These are phyloP conservation scores for Spermophilus dauricus DNA, from an alignment of 2,113 vertebrate species.

Conservation along the genomic window DNA sequence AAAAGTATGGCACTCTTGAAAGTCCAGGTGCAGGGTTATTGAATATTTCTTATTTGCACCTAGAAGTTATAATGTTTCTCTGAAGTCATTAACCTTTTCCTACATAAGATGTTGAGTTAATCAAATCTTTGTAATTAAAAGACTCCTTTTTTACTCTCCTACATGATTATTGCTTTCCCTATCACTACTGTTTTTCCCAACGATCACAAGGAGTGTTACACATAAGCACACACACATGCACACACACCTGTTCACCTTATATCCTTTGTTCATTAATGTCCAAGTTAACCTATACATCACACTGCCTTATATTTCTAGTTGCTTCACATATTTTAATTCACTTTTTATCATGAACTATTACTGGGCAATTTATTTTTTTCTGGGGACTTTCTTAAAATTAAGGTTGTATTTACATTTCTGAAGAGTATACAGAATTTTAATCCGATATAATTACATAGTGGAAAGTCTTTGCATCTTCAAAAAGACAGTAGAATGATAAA, in stretches of 20 bases:
- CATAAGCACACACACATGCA: not conserved
- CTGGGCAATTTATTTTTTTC: not conserved
- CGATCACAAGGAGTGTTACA: not conserved
- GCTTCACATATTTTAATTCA: not conserved
- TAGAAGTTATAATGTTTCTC: not conserved
- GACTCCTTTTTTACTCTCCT: not conserved
- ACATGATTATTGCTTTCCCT: not conserved
- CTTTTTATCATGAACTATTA: not conserved
- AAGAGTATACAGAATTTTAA: not conserved
- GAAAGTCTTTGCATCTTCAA: not conserved
- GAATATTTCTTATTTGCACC: not conserved
- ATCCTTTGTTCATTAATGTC: not conserved
- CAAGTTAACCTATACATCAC: rapidly evolving
- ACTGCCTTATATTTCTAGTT: not conserved
- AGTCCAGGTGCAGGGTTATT: not conserved
- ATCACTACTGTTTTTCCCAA: not conserved
- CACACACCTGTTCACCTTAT: not conserved
- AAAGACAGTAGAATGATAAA: not conserved
- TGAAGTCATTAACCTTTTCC: conserved; percentile 8
- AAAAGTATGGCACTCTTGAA: not conserved
- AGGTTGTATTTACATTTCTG: not conserved
- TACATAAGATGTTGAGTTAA: not conserved
- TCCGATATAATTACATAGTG: not conserved
- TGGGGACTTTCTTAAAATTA: not conserved
- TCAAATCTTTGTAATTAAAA: not conserved